Conservation (phyloP, 2,888 invertebrate species). For the Drosophila cognata region DNA sequence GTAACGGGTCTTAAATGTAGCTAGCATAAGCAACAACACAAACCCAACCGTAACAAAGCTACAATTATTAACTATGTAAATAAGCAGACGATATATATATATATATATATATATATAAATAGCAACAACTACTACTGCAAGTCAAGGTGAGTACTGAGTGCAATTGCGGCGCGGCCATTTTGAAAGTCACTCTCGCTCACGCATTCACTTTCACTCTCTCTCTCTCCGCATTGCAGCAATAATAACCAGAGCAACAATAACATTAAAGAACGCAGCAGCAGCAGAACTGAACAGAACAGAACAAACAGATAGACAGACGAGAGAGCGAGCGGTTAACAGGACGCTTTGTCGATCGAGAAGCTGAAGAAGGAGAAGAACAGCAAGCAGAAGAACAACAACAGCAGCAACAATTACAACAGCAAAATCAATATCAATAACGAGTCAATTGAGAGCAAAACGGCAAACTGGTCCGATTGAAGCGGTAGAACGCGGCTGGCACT, state of each 20-base stretch:
- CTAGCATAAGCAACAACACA: conserved; percentile 57
- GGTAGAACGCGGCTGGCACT: conserved; percentile 68
- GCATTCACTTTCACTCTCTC: conserved; percentile 53
- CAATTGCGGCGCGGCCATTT: conserved; percentile 29
- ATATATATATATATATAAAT: conserved; percentile 14
- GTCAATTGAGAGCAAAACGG: conserved; percentile 42
- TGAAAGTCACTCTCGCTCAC: conserved; percentile 35
- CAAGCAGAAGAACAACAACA: conserved; percentile 11
- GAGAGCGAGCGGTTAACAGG: background rate
- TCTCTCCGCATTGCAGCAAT: conserved; percentile 45
- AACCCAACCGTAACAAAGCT: conserved; percentile 34
- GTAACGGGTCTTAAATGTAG: conserved; percentile 68
- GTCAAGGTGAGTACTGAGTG: conserved; percentile 43
- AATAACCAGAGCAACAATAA: conserved; percentile 18
- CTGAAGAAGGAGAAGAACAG: background rate
- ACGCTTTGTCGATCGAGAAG: conserved; percentile 7
- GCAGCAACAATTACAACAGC: background rate
- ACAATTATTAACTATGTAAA: conserved; percentile 56
- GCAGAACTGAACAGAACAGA: background rate
- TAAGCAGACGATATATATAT: conserved; percentile 34
- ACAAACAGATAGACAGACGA: conserved; percentile 9
- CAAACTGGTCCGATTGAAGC: conserved; percentile 63
- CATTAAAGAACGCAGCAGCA: conserved; percentile 10
- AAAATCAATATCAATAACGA: conserved; percentile 14
- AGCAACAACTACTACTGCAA: conserved; percentile 37